These are phyloP conservation scores for Chrosomus eos DNA, from an alignment of 2,797 vertebrate genomes.

Conservation along the genomic window DNA sequence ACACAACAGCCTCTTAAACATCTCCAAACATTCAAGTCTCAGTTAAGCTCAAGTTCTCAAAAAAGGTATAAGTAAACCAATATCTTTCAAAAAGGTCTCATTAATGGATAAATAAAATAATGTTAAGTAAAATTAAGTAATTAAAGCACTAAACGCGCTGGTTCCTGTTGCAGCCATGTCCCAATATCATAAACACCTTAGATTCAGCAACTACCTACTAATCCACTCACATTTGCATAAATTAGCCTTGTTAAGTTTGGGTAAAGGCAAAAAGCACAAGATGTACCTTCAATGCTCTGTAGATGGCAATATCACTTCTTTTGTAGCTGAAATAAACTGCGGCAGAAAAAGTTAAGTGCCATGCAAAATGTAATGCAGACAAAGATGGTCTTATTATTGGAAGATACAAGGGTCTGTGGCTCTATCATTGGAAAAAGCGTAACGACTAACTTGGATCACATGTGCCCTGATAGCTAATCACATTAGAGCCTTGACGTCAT, in stretches of 20 bases:
- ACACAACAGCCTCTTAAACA: neutral
- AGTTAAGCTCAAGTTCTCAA: neutral
- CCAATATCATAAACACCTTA: neutral
- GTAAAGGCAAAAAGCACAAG: neutral
- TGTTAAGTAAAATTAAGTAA: neutral
- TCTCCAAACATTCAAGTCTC: neutral
- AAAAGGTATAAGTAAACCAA: neutral
- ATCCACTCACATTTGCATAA: too few species aligned
- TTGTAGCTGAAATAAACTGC: neutral
- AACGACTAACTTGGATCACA: too few species aligned
- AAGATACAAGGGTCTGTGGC: too few species aligned
- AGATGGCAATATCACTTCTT: neutral
- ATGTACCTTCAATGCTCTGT: neutral
- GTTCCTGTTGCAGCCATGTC: neutral
- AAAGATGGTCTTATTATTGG: too few species aligned
- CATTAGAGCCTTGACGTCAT: too few species aligned
- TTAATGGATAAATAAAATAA: neutral
- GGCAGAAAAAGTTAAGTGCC: neutral
- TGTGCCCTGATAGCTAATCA: too few species aligned
- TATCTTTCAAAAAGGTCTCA: too few species aligned
- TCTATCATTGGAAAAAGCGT: too few species aligned
- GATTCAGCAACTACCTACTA: too few species aligned
- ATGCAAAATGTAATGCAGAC: neutral
- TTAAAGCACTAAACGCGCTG: neutral
- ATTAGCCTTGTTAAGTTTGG: neutral